phyloP scores from a whole-genome alignment of 2,113 vertebrate genomes.

The Forbesichthys papilliferus region DNA sequence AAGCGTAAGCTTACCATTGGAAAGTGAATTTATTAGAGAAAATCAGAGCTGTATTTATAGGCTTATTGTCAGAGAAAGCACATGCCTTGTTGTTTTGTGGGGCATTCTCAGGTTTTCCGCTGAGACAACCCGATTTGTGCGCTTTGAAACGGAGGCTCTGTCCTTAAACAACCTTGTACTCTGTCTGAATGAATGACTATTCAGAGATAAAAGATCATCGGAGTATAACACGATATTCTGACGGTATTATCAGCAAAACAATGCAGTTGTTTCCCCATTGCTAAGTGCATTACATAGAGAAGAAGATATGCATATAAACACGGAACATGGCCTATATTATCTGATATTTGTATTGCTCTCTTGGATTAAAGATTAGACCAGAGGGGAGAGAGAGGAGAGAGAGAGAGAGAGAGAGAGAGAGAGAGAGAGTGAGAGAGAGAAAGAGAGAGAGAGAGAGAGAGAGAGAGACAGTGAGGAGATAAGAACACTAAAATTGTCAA shows the following conservation, averaged over 20 bases:
- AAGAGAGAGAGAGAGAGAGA: neutral
- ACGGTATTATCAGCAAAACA: too few species aligned
- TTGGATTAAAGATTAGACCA: slow-evolving; percentile 10
- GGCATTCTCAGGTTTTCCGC: neutral
- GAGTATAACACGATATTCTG: too few species aligned
- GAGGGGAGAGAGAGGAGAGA: slow-evolving; percentile 3
- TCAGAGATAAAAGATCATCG: too few species aligned
- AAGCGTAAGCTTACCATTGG: neutral
- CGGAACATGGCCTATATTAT: slow-evolving; percentile 20
- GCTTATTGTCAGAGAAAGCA: neutral
- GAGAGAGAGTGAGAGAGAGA: neutral
- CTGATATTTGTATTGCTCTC: slow-evolving; percentile 9
- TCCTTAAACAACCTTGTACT: too few species aligned
- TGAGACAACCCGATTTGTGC: neutral
- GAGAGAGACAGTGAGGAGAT: slow-evolving; percentile 8
- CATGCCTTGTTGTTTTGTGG: neutral
- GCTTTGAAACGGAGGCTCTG: too few species aligned
- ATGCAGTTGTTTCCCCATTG: too few species aligned
- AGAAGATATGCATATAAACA: slow-evolving; percentile 28
- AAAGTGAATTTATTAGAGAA: neutral
- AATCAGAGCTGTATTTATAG: slow-evolving; percentile 22
- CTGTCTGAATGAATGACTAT: too few species aligned
- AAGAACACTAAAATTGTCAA: neutral
- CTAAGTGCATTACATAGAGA: neutral
- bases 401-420: slow-evolving; percentile 21